Base-by-base conservation (phyloP, 1,140 invertebrate species). In the Macrostomum lignano region DNA sequence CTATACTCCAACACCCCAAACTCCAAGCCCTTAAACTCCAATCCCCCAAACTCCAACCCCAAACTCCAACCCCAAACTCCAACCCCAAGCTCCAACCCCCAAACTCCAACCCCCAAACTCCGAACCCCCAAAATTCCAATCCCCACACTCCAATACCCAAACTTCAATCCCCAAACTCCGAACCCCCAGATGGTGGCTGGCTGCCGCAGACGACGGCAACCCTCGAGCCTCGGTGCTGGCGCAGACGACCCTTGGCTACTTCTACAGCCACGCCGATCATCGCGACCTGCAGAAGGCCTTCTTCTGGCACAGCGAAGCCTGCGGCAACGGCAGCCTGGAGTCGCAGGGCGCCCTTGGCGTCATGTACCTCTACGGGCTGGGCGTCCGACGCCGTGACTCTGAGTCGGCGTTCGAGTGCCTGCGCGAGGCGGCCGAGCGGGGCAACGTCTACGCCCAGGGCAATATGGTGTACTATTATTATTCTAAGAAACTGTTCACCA, bases 391-490 rank as follows among this genome's bases (percentile, higher is more conserved):
- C 25, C 38, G 45, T 28, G 37, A 53, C 28, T 25, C 14, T 9
- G 32, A 36, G 15, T 24, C 33, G 10, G 51, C 51, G 3, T 51
- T 53, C 35, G 43, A 46, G 6, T 57, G 52, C 40, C 38, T 57
- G 14, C 48, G 48, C 26, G 49, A 55, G 36, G 49, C 54, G 2
- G 33, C 51, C 7, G 45, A 52, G 17, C 36, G 52, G 32, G 55
- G 55, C 10, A 58, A 55, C 45, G 49, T 58, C n/a, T 58, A 52
- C 38, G 54, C 55, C 21, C 55, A 53, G 48, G 55, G 54, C 3
- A 28, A 28, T 28, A 14, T 28, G 19, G 15, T 14, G 25, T 35
- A 38, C 19, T 36, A 53, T 30, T 58, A 55, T 37, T 58, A 58
- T 40, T 40, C 38, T 17, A 42, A 46, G 9, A 57, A 55, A 38